A percentile compares a stretch with the other conserved stretches of the same genome.
Conservation (phyloP, 2,888 invertebrate genomes). For the Anthophora plumipes region DNA sequence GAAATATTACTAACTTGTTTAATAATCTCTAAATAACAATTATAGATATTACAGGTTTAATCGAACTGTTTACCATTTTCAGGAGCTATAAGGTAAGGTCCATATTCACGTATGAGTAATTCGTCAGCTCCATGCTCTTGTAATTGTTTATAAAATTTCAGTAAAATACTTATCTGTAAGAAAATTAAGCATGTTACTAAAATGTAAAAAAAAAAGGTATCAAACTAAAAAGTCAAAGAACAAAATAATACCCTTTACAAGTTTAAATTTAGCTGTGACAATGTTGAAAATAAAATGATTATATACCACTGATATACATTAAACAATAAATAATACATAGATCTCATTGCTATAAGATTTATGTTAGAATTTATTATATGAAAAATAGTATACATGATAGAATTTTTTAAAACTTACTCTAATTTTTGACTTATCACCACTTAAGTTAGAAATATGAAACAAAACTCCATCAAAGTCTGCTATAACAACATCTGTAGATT, state of each 20-base stretch:
- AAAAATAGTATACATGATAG: not conserved
- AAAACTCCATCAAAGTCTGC: constrained; percentile 99
- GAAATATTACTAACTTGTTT: constrained; percentile 1
- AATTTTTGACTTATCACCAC: constrained; percentile 98
- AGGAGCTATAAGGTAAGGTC: constrained; percentile 91
- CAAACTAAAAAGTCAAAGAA: not conserved
- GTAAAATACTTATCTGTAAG: constrained; percentile 96
- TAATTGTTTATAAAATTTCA: constrained; percentile 99
- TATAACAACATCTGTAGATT: constrained; percentile 96
- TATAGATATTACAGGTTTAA: not conserved
- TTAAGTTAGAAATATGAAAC: constrained; percentile 98
- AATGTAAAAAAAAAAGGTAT: not conserved
- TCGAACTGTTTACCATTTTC: constrained; percentile 90
- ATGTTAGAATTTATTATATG: not conserved
- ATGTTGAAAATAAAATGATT: not conserved
- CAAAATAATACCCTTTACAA: not conserved
- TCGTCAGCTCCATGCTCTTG: constrained; percentile 99
- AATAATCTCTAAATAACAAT: not conserved
- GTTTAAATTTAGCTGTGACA: not conserved
- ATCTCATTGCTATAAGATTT: not conserved
- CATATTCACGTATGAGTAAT: constrained; percentile 96
- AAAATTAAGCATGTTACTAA: constrained; percentile 15
- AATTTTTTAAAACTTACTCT: constrained; percentile 88
- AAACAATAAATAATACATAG: not conserved
- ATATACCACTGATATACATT: not conserved